These are phyloP conservation scores for Anomalospiza imberbis DNA, from an alignment of 2,797 vertebrate genomes.

Conservation along the genomic window DNA sequence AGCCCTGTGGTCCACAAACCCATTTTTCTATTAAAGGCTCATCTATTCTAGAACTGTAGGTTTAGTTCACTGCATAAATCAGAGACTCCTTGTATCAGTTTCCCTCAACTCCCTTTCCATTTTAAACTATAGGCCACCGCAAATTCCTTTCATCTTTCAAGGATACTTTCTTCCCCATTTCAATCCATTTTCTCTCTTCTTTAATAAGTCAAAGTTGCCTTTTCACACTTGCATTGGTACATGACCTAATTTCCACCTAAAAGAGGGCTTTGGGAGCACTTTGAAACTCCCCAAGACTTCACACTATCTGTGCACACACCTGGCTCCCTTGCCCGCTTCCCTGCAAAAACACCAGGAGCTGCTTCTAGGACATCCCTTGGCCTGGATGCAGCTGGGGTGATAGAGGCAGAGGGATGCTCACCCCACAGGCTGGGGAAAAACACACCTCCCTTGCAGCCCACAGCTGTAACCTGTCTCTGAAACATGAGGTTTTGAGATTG, in stretches of 20 bases:
- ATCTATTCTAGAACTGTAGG: neutral
- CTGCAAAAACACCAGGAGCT: neutral
- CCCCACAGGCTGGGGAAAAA: rapidly evolving
- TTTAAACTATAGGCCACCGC: neutral
- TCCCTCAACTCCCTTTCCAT: neutral
- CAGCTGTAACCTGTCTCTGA: neutral
- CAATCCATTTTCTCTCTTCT: neutral
- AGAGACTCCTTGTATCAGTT: neutral
- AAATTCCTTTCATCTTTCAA: neutral
- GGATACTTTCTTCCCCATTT: neutral
- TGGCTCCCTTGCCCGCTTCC: neutral
- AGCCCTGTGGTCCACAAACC: neutral
- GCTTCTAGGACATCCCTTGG: neutral
- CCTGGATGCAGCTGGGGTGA: neutral
- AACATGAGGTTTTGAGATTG: neutral
- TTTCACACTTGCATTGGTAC: neutral
- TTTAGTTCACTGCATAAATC: neutral
- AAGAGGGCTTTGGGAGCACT: neutral
- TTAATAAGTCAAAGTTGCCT: neutral
- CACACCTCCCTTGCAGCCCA: neutral
- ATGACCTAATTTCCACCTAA: neutral
- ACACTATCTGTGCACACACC: rapidly evolving
- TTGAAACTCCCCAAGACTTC: neutral
- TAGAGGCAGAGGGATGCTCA: neutral
- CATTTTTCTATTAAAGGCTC: neutral